Evolutionary conservation across 2,113 vertebrate species (phyloP), one percentile per base, ranked within the genome.

Genomic region (Pimephales promelas): DNA sequence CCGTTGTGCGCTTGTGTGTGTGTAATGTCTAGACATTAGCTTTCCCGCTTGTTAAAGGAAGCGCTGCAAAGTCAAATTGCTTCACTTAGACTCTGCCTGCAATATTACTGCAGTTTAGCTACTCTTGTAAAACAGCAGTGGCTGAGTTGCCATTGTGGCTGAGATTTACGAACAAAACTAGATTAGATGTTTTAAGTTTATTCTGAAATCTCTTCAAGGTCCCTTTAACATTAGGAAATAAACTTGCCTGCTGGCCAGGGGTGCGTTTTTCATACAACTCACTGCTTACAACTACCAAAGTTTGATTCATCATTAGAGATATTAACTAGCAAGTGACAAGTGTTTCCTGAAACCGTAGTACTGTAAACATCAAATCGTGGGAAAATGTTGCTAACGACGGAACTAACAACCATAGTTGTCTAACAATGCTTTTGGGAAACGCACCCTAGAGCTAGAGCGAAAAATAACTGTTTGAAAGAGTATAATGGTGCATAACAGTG

Each of bases 21-120:
- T 34, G 47, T 81, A 68, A 82, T 54, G 59, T 84, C 78, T 85
- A 75, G 79, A 86, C 70, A 56, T 77, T 66, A 56, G 18, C 47
- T 78, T 84, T 54, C 64, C 64, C 26, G 62, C 83, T 84, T 36
- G 18, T 78, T 83, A 83, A 59, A 62, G 34, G 28, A 74, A 28
- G 47, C 72, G 26, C 72, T 31, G 16, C 4, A 0, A 18, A 84
- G 83, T 70, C 24, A 59, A 61, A 61, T 47, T n/a, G 40, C 56
- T 47, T 83, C 57, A 47, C 36, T 62, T 79, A 61, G 22, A 10
- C 52, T 61, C 13, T 2, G 5, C 22, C 20, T 28, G 40, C 64
- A 20, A 64, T 62, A 31, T 64, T 13, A 28, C 9, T 10, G 10
- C 20, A 62, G 11, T 28, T 54, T 74, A 10, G 3, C 6, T 18